These are phyloP conservation scores for Decapterus maruadsi DNA, from an alignment of 2,797 vertebrate genomes.

Conservation along the genomic window DNA sequence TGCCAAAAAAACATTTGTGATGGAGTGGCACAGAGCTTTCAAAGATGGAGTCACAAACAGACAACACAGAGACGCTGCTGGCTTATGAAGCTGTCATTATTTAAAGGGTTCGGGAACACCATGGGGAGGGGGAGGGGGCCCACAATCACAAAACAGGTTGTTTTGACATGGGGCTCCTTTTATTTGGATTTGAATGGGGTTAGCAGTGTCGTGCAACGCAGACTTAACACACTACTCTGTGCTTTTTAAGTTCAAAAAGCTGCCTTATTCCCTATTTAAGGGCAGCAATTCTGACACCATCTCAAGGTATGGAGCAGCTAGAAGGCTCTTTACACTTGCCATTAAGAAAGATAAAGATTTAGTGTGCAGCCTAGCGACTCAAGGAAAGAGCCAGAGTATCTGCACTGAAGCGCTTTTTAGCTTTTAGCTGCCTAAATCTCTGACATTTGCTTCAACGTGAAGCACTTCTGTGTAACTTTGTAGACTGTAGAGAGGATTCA, in stretches of 20 bases:
- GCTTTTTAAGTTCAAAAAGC: conserved; percentile 7
- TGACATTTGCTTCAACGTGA: conserved; percentile 50
- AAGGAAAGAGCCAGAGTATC: conserved; percentile 13
- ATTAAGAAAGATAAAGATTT: conserved; percentile 56
- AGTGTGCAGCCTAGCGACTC: conserved; percentile 29
- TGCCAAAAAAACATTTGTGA: conserved; percentile 39
- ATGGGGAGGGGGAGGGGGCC: conserved; percentile 10
- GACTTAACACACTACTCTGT: conserved; percentile 30
- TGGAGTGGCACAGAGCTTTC: conserved; percentile 43
- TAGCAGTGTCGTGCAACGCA: conserved; percentile 30
- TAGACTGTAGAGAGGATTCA: conserved; percentile 28
- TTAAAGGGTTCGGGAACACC: conserved; percentile 36
- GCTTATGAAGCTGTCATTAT: conserved; percentile 52
- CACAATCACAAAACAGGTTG: conserved; percentile 38
- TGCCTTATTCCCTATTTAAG: conserved; percentile 23
- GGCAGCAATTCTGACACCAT: conserved; percentile 31
- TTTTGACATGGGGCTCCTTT: conserved; percentile 40
- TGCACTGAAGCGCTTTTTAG: conserved; percentile 34
- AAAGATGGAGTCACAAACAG: conserved; percentile 13
- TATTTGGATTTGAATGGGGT: conserved; percentile 26
- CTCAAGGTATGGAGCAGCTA: conserved; percentile 33
- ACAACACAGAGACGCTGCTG: conserved; percentile 40
- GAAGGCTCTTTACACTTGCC: conserved; percentile 47
- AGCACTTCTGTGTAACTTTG: conserved; percentile 39
- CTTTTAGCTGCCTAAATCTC: conserved; percentile 29